Conservation (phyloP, 35 echinoderm and acorn worm genomes). For the Chiridota heheva region DNA sequence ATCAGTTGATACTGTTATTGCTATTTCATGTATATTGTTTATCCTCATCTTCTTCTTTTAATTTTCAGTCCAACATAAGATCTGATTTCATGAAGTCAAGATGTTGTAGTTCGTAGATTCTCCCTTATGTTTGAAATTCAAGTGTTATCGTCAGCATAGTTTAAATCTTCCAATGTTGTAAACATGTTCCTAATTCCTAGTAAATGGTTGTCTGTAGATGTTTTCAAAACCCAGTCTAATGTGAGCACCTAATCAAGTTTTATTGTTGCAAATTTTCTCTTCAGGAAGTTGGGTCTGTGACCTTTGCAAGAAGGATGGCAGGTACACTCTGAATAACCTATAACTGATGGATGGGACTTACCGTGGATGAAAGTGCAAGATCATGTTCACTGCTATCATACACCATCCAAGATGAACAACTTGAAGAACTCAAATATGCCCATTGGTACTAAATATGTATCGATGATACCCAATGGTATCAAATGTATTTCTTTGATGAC, state of each 20-base stretch:
- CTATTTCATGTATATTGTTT: too few species aligned
- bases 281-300: conserved; percentile 94
- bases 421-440: too few species aligned
- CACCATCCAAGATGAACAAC: too few species aligned
- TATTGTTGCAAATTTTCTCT: conserved; percentile 13
- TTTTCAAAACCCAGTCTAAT: background rate
- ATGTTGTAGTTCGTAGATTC: background rate
- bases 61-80: too few species aligned
- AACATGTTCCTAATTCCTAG: background rate
- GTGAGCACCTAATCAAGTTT: background rate
- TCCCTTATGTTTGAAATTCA: background rate
- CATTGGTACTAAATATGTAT: too few species aligned
- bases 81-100: too few species aligned
- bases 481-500: too few species aligned
- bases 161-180: background rate
- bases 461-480: too few species aligned
- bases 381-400: too few species aligned
- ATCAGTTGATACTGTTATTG: too few species aligned
- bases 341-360: background rate
- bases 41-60: too few species aligned
- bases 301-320: conserved; percentile 70
- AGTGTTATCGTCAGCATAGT: background rate
- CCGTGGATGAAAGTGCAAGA: background rate
- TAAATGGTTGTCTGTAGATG: background rate
- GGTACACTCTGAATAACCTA: background rate